Evolutionary conservation across 2,797 vertebrate genomes (phyloP).

Genomic region (Pipistrellus kuhlii): DNA sequence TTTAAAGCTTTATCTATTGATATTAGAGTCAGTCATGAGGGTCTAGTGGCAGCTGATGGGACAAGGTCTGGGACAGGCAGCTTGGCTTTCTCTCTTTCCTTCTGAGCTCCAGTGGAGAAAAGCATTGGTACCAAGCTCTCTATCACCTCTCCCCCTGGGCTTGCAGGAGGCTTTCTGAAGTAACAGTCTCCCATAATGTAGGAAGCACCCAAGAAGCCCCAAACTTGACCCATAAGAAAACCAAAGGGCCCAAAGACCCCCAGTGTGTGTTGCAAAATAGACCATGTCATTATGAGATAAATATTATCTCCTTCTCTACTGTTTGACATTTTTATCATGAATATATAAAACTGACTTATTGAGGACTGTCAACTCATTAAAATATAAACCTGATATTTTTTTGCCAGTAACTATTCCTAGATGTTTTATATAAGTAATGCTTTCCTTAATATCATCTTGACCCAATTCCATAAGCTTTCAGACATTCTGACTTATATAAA

Average conservation of each 20-base stretch:
- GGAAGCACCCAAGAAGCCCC: background rate
- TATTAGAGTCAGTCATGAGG: background rate
- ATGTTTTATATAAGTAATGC: conserved; percentile 30
- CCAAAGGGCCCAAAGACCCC: background rate
- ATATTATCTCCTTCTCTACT: background rate
- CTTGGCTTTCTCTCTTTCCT: background rate
- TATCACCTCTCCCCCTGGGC: no score
- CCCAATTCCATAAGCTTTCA: conserved; percentile 25
- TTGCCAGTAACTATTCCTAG: background rate
- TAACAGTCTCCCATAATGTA: background rate
- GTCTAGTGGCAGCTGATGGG: background rate
- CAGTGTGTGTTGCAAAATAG: background rate
- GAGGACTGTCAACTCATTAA: background rate
- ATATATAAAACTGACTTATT: background rate
- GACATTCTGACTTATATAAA: conserved; percentile 8
- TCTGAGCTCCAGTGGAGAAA: background rate
- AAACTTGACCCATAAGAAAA: background rate
- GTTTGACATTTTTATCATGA: background rate
- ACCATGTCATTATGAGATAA: background rate
- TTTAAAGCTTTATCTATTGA: background rate
- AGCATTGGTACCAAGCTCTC: background rate
- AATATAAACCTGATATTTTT: background rate
- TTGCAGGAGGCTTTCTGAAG: background rate
- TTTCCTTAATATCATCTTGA: conserved; percentile 53
- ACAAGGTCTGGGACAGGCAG: background rate